Conservation (phyloP, 2,888 invertebrate species). For the Cenopis cana region DNA sequence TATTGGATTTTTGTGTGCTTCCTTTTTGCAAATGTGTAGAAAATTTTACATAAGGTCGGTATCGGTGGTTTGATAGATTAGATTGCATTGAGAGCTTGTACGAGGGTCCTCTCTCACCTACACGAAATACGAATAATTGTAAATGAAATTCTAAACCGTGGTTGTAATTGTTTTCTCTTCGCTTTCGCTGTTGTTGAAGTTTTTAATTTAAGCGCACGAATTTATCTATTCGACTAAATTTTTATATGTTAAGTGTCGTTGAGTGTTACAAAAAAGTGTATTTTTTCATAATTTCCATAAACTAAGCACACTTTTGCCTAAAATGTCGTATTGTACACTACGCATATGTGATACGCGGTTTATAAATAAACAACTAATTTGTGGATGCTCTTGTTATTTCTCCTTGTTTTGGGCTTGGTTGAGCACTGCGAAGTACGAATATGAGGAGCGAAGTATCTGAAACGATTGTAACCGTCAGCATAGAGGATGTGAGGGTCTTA, state of each 20-base stretch:
- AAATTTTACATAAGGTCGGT: not conserved
- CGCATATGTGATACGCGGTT: constrained; percentile 83
- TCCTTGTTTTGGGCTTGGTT: constrained; percentile 58
- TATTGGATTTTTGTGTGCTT: not conserved
- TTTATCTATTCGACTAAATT: constrained; percentile 71
- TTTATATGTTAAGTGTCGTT: constrained; percentile 63
- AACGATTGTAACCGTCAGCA: constrained; percentile 48
- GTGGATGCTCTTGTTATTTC: constrained; percentile 59
- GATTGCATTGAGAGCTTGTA: constrained; percentile 5
- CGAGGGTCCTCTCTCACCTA: not conserved
- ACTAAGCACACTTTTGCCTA: constrained; percentile 81
- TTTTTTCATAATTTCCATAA: constrained; percentile 72
- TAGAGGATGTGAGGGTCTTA: not conserved
- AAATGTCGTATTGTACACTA: constrained; percentile 80
- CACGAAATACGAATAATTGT: constrained; percentile 25
- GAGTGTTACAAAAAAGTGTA: constrained; percentile 65
- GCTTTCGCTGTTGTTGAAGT: constrained; percentile 65
- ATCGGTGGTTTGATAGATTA: not conserved
- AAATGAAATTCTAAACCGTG: constrained; percentile 56
- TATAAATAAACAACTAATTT: constrained; percentile 80
- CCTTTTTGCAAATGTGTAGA: not conserved
- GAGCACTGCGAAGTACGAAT: constrained; percentile 77
- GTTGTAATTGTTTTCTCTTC: constrained; percentile 67
- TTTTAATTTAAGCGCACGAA: constrained; percentile 80
- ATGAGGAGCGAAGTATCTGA: constrained; percentile 76